Conservation (phyloP, 2,888 invertebrate species). For the Cantharis lateralis region DNA sequence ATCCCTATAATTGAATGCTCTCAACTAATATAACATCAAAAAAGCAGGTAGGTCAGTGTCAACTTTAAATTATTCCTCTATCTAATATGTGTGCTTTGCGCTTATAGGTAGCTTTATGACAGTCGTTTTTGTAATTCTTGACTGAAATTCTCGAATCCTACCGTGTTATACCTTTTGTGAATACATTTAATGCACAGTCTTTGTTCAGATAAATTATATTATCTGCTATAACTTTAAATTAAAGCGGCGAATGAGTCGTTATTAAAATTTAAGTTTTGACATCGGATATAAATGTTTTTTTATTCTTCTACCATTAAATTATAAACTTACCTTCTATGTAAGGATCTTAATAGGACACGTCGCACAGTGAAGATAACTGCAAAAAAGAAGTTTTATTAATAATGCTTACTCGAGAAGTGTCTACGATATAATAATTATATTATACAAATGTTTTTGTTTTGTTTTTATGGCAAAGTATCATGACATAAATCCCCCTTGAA, state of each 20-base stretch:
- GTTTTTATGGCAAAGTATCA: too few species aligned
- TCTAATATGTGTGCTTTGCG: too few species aligned
- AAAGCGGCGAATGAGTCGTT: not conserved
- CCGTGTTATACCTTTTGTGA: too few species aligned
- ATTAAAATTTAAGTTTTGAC: not conserved
- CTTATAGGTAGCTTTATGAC: too few species aligned
- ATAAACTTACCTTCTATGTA: not conserved
- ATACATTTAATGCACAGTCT: not conserved
- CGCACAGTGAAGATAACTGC: not conserved
- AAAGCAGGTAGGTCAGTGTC: too few species aligned
- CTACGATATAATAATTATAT: too few species aligned
- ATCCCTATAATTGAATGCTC: not conserved
- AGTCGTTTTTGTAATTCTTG: too few species aligned
- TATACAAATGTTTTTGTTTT: too few species aligned
- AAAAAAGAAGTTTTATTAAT: not conserved
- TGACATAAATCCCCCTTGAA: too few species aligned
- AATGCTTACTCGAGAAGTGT: too few species aligned
- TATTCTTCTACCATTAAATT: not conserved
- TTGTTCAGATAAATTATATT: not conserved
- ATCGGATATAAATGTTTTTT: not conserved
- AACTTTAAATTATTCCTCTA: too few species aligned
- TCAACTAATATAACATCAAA: not conserved
- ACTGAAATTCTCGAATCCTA: too few species aligned
- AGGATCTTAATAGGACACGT: not conserved
- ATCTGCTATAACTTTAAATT: not conserved